Evolutionary conservation across 2,797 vertebrate genomes (phyloP), one percentile per base, ranked within the genome.

Genomic region (Decapterus maruadsi): DNA sequence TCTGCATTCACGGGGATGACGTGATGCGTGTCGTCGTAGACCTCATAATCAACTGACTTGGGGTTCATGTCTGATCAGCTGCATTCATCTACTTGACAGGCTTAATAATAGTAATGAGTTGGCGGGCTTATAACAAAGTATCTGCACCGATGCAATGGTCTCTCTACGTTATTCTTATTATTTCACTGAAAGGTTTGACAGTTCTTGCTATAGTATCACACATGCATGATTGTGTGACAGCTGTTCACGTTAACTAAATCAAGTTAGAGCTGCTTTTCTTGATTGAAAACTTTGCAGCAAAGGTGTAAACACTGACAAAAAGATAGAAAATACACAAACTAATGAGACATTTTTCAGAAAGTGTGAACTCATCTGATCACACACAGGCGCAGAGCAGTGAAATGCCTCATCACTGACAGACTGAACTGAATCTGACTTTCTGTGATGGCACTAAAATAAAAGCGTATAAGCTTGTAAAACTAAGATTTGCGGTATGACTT

Each of bases 61-160:
- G 17, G 16, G 36, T 26, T 46, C 20, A n/a, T 43, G 9, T 68
- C 53, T 66, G 10, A 77, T 71, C 60, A 51, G 11, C 29, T 22
- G 1, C 16, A 66, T 68, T 54, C 26, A 51, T 65, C 31, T 76
- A 13, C 57, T 14, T 36, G 48, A 55, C 84, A 71, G 48, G 8
- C 17, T 60, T 64, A 46, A 74, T 68, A 68, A 71, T 9, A 45
- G 51, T 64, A 64, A 51, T 63, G 45, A 82, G 65, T n/a, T 64
- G 59, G 40, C 54, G 38, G 29, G 17, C 36, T 68, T 20, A 45
- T 40, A 8, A 53, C 63, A 50, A 63, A 62, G 42, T 11, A 57
- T 68, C 17, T n/a, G 36, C 31, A 54, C 13, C 42, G 9, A 34
- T 20, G 53, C 22, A 53, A 43, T 6, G 4, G n/a, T 22, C 43